Evolutionary conservation across 1,140 invertebrate genomes (phyloP), one percentile per base, ranked within the genome.

Genomic region (Drosophila equinoxialis): DNA sequence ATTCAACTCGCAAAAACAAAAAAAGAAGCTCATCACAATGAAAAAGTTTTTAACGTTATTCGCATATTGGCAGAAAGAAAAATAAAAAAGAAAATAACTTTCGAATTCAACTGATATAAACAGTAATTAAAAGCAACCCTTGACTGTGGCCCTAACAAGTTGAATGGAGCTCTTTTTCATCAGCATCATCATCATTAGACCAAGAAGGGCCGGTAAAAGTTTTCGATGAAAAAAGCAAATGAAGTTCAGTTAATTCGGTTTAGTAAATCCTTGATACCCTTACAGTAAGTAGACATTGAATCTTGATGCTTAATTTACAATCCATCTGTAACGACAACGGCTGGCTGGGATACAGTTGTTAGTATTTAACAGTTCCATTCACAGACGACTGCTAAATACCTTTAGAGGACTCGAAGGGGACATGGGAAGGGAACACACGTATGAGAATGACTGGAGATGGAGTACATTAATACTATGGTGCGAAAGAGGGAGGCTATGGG

Each of bases 101-200:
- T 87, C 79, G 76, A 83, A 69, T 59, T 37, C 61, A 69, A 72
- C 83, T 79, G 83, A 79, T 86, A 79, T 87, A 77, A 86, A 86
- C 83, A 86, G 82, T 86, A 87, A 86, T 86, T 87, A 86, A 86
- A 86, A 86, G 79, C 83, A 79, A 74, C 83, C 83, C 79, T 79
- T 59, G 30, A 59, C 57, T 37, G 57, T 8, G 33, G 33, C 57
- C 57, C 14, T 59, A 37, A 37, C 33, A 39, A 59, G 30, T 51
- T 23, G 45, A 3, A 51, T 51, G 3, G 14, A 51, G 20, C 45
- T 51, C 45, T 51, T 17, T 23, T 17, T 33, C 33, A 33, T 59
- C 57, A 59, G 26, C 30, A 57, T 58, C 30, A 33, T 37, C 3
- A 37, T 37, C 57, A 59, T 59, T 59, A 59, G 37, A 6, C 57